Conservation (phyloP, 1,140 invertebrate species). For the Parasteatoda tepidariorum region DNA sequence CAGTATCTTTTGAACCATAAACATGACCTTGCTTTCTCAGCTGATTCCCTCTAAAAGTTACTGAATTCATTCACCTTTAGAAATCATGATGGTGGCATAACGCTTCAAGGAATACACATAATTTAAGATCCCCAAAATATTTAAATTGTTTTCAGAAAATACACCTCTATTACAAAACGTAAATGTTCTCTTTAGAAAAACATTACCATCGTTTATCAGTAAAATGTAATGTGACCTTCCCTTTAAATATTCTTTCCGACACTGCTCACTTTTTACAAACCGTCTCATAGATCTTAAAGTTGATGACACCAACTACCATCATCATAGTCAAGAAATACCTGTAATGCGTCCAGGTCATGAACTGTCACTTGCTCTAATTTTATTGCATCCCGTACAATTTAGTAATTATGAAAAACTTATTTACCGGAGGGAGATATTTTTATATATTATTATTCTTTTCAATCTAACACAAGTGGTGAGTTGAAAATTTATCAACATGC, state of each 20-base stretch:
- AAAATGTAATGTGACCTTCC: background rate
- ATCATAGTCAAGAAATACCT: background rate
- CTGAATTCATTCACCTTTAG: slow-evolving; percentile 38
- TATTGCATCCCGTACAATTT: background rate
- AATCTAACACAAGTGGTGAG: background rate
- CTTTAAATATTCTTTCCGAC: no score
- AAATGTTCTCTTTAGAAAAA: background rate
- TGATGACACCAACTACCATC: background rate
- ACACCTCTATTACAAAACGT: background rate
- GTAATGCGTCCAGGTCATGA: background rate
- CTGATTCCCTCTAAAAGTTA: slow-evolving; percentile 4
- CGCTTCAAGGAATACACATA: background rate
- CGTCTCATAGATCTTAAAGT: background rate
- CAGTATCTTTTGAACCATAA: slow-evolving; percentile 7
- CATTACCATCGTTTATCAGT: background rate
- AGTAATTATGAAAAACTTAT: slow-evolving; percentile 27
- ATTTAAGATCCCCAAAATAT: slow-evolving; percentile 15
- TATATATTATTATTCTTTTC: slow-evolving; percentile 30
- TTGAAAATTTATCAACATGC: slow-evolving; percentile 28
- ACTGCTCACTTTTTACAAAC: background rate
- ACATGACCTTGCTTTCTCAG: slow-evolving; percentile 33
- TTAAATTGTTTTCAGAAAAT: slow-evolving; percentile 16
- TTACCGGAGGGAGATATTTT: slow-evolving; percentile 9
- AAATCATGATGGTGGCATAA: slow-evolving; percentile 3
- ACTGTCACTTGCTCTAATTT: background rate